phyloP scores from a whole-genome alignment of 2,113 vertebrate genomes.

The Cryptomyrus ogoouensis region DNA sequence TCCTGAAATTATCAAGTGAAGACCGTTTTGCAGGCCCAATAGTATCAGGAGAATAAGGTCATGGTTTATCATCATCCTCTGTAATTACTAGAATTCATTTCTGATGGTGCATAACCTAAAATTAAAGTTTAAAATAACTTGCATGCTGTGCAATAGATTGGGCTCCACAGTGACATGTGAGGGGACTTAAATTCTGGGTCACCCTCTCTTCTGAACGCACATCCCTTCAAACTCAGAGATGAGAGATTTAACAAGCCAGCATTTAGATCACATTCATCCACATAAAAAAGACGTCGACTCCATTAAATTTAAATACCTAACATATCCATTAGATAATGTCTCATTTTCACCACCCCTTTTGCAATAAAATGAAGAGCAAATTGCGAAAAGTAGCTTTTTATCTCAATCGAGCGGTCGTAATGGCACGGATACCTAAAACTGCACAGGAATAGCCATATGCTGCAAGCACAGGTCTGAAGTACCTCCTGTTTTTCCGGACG shows the following conservation, averaged over 20 bases:
- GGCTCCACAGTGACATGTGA: not conserved
- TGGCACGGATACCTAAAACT: not conserved
- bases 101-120: slow-evolving; percentile 8
- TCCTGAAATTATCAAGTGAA: not conserved
- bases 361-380: slow-evolving; percentile 16
- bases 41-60: not conserved
- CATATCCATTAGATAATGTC: slow-evolving; percentile 24
- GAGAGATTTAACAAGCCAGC: slow-evolving; percentile 21
- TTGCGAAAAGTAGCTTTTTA: slow-evolving; percentile 31
- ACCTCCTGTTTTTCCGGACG: not conserved
- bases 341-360: slow-evolving; percentile 26
- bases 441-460: not conserved
- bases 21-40: not conserved
- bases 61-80: not conserved
- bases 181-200: not conserved
- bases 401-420: not conserved
- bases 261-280: slow-evolving; percentile 27
- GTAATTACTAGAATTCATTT: slow-evolving; percentile 6
- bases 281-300: slow-evolving; percentile 24
- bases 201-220: not conserved
- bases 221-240: slow-evolving; percentile 15
- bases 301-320: slow-evolving; percentile 26
- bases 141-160: not conserved
- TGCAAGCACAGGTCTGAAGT: not conserved
- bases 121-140: slow-evolving; percentile 13